A percentile compares a stretch with the other conserved stretches of the same genome.
Conservation (phyloP, 2,888 invertebrate species). For the Pseudococcus longispinus region DNA sequence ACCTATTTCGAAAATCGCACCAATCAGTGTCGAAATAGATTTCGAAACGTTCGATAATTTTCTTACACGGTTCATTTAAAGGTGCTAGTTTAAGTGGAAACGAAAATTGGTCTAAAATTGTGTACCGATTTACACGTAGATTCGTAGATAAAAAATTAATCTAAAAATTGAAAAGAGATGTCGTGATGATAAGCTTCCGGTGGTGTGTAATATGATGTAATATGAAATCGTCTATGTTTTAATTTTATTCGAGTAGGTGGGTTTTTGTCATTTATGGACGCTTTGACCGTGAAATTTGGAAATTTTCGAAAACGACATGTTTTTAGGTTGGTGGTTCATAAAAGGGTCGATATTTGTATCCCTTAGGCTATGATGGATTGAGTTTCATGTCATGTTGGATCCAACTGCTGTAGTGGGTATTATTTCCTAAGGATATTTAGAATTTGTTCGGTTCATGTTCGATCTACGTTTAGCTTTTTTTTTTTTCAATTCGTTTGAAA, state of each 20-base stretch:
- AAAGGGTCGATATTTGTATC: neutral
- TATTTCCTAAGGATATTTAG: neutral
- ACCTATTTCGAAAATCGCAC: neutral
- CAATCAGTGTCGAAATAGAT: neutral
- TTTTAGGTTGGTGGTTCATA: neutral
- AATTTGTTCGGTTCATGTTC: neutral
- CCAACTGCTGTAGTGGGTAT: neutral
- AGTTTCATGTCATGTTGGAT: neutral
- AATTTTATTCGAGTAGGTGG: neutral
- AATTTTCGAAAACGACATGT: neutral
- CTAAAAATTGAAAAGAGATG: neutral
- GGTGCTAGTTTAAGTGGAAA: neutral
- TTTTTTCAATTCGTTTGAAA: neutral
- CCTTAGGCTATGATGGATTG: neutral
- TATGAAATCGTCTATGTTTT: neutral
- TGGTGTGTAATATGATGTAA: neutral
- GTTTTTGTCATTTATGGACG: neutral
- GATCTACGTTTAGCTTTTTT: neutral
- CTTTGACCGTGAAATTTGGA: neutral
- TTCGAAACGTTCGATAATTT: neutral
- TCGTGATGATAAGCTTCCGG: neutral
- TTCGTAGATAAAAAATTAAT: neutral
- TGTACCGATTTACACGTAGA: neutral
- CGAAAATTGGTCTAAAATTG: conserved; percentile 11
- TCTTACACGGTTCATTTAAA: neutral